These are phyloP conservation scores for Lacerta agilis DNA, from an alignment of 2,797 vertebrate species.

Conservation along the genomic window DNA sequence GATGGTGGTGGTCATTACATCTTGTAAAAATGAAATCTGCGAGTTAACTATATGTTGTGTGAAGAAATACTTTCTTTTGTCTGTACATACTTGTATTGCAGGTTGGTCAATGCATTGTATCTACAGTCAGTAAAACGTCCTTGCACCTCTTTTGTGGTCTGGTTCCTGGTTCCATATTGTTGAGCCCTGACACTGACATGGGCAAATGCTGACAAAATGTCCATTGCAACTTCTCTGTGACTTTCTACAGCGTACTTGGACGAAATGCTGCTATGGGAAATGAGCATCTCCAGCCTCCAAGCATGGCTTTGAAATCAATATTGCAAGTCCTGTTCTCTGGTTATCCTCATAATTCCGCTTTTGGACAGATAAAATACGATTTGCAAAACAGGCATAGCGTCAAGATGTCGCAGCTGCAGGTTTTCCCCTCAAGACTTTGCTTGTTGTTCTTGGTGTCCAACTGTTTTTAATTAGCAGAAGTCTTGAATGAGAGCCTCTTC, in stretches of 20 bases:
- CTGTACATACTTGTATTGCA: too few species aligned
- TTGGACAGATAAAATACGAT: background rate
- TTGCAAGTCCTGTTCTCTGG: background rate
- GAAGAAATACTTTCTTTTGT: too few species aligned
- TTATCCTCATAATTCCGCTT: background rate
- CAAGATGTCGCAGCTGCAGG: background rate
- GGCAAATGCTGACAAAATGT: too few species aligned
- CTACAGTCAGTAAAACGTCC: too few species aligned
- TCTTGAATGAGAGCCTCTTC: background rate
- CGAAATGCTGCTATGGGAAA: background rate
- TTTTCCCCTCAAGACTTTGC: background rate
- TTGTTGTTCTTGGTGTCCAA: background rate
- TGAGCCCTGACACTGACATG: too few species aligned
- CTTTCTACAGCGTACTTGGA: background rate
- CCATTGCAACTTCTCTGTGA: background rate
- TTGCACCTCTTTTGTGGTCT: too few species aligned
- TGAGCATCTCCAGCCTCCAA: background rate
- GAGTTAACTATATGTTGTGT: too few species aligned
- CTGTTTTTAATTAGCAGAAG: constrained; percentile 8
- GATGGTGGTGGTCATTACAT: too few species aligned
- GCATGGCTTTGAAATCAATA: background rate
- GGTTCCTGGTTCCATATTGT: too few species aligned
- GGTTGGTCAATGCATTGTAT: too few species aligned
- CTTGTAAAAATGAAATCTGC: too few species aligned
- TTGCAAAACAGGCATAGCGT: background rate